Evolutionary conservation across 35 echinoderm and acorn worm species (phyloP).

Genomic region (Holothuria glaberrima): DNA sequence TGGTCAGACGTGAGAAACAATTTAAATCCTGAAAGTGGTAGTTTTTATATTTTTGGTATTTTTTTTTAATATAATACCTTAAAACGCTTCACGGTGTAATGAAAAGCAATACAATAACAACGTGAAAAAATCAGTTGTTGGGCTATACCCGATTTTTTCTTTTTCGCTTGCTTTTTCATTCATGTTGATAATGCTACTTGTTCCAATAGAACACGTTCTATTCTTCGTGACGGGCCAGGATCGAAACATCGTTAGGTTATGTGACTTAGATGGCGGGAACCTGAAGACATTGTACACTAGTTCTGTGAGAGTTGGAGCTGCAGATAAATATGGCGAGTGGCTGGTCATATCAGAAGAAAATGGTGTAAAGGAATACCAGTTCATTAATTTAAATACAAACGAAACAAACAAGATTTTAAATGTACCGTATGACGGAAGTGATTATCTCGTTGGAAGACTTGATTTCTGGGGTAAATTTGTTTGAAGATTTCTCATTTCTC

Average conservation of each 20-base stretch:
- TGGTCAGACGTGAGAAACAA: too few species aligned
- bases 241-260: background rate
- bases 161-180: too few species aligned
- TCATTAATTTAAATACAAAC: conserved; percentile 23
- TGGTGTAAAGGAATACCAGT: conserved; percentile 12
- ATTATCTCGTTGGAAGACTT: background rate
- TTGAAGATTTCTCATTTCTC: background rate
- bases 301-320: background rate
- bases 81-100: too few species aligned
- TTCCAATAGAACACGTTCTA: background rate
- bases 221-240: background rate
- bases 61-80: too few species aligned
- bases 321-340: conserved; percentile 14
- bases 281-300: background rate
- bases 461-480: conserved; percentile 29
- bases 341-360: conserved; percentile 17
- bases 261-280: background rate
- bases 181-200: too few species aligned
- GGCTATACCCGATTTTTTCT: too few species aligned
- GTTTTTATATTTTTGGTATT: too few species aligned
- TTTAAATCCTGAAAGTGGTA: too few species aligned
- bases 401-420: conserved; percentile 21
- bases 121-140: too few species aligned
- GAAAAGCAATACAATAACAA: too few species aligned
- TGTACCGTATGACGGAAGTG: conserved; percentile 12